Evolutionary conservation across 92 coral and sea anemone genomes (phyloP).

Genomic region (Siderastrea radians): DNA sequence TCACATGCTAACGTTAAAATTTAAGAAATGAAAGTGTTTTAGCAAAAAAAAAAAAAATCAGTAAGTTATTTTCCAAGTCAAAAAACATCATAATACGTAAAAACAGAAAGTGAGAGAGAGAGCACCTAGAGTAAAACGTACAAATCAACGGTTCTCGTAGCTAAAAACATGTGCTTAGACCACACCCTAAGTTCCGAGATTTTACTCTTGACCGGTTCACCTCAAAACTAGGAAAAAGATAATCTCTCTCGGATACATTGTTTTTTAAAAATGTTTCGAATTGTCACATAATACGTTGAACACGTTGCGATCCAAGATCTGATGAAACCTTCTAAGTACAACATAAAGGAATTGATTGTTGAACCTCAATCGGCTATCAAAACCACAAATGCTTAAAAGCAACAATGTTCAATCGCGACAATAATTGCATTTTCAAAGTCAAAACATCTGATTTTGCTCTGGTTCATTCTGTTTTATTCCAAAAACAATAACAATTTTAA

Average conservation of each 20-base stretch:
- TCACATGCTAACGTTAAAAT: no score
- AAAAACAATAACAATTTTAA: not conserved
- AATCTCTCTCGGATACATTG: not conserved
- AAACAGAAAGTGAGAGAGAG: no score
- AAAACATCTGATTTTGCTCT: not conserved
- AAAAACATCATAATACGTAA: no score
- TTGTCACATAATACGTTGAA: slow-evolving; percentile 30
- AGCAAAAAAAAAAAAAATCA: no score
- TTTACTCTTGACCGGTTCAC: not conserved
- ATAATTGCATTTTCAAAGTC: not conserved
- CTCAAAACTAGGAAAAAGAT: not conserved
- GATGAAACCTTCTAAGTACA: not conserved
- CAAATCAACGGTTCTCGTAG: no score
- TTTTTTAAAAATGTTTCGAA: slow-evolving; percentile 15
- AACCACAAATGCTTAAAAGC: slow-evolving; percentile 32
- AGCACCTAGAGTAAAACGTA: no score
- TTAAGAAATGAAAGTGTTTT: no score
- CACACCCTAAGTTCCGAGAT: not conserved
- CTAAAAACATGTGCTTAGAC: not conserved
- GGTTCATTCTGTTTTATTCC: not conserved
- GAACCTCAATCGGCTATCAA: not conserved
- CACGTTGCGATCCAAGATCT: slow-evolving; percentile 13
- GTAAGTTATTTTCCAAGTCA: no score
- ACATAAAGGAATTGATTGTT: slow-evolving; percentile 22
- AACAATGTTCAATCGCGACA: not conserved